These are phyloP conservation scores for Glaucomys volans DNA, from an alignment of 2,113 vertebrate species.

Conservation along the genomic window DNA sequence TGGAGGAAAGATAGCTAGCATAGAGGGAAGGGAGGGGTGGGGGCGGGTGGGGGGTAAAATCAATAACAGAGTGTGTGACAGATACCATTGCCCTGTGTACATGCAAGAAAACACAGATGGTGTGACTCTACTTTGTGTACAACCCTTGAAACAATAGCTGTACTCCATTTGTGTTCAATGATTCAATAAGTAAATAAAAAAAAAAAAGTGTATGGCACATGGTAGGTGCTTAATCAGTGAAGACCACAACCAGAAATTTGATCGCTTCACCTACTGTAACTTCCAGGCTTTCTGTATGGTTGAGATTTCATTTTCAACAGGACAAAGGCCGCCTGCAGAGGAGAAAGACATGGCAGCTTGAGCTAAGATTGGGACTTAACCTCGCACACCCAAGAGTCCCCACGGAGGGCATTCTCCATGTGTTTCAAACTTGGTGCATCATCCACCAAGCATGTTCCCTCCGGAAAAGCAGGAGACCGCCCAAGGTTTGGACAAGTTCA, in stretches of 20 bases:
- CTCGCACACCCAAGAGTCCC: slow-evolving; percentile 69
- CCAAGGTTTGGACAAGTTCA: slow-evolving; percentile 80
- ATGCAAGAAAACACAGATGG: no score
- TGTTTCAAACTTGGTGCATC: slow-evolving; percentile 78
- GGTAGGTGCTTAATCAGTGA: not conserved
- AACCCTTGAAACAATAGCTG: no score
- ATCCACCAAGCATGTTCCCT: slow-evolving; percentile 80
- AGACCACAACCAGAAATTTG: slow-evolving; percentile 26
- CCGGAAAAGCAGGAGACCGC: slow-evolving; percentile 82
- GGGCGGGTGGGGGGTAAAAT: no score
- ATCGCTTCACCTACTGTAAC: not conserved
- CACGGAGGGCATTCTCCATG: slow-evolving; percentile 72
- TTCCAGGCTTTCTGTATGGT: slow-evolving; percentile 45
- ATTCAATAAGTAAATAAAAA: no score
- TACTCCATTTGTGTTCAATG: no score
- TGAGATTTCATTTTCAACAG: slow-evolving; percentile 54
- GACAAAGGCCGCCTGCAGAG: slow-evolving; percentile 1
- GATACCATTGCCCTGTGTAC: no score
- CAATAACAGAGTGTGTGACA: no score
- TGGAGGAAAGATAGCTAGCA: no score
- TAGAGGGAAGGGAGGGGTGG: no score
- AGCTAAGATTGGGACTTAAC: slow-evolving; percentile 62
- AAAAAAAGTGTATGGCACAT: not conserved
- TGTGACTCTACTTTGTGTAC: no score
- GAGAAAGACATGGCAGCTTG: slow-evolving; percentile 29